phyloP scores from a whole-genome alignment of 2,113 vertebrate species.

The Capreolus pygargus region DNA sequence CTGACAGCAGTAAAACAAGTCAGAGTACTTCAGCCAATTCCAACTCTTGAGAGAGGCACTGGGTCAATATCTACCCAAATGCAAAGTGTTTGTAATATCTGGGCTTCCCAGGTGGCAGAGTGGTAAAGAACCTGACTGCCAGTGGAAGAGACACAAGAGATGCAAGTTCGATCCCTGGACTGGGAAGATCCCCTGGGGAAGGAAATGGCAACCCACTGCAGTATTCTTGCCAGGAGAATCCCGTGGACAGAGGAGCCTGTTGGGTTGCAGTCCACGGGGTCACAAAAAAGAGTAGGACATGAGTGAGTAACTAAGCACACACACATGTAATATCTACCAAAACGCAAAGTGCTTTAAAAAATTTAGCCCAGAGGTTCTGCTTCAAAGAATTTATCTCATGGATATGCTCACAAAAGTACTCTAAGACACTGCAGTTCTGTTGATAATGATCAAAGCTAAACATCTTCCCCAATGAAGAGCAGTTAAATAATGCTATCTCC shows the following conservation, averaged over 20 bases:
- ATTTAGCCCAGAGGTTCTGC: not conserved
- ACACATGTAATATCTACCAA: not conserved
- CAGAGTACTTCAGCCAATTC: not conserved
- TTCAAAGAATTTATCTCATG: not conserved
- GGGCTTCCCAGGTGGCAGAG: not conserved
- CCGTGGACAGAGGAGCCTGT: not conserved
- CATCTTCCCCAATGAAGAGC: not conserved
- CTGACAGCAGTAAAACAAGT: not conserved
- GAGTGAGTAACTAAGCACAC: not conserved
- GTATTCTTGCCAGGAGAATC: not conserved
- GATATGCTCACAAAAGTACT: not conserved
- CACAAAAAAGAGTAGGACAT: not conserved
- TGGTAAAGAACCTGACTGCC: not conserved
- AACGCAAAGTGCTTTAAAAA: not conserved
- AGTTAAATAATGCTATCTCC: not conserved
- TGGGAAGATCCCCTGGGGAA: not conserved
- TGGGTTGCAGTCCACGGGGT: not conserved
- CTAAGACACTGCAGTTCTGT: not conserved
- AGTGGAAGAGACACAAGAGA: not conserved
- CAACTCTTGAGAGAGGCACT: not conserved
- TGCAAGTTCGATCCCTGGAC: not conserved
- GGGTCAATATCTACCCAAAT: not conserved
- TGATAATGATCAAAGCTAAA: not conserved
- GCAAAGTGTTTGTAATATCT: not conserved
- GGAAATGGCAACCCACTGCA: not conserved